Conservation (phyloP, 2,113 vertebrate species). For the Pygoscelis antarcticus region DNA sequence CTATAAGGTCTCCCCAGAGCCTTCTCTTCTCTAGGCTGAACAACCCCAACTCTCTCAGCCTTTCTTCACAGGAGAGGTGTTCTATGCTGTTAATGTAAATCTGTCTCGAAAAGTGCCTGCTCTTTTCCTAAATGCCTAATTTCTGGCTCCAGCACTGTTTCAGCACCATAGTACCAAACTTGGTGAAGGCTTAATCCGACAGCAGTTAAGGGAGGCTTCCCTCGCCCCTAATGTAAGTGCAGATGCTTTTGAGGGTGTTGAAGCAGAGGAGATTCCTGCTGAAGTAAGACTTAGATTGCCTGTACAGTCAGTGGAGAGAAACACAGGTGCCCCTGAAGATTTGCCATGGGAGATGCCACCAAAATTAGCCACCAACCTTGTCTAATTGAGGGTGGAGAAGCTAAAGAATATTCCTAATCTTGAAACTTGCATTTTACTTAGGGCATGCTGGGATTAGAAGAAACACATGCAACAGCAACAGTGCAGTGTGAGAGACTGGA, state of each 20-base stretch:
- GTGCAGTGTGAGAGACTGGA: not conserved
- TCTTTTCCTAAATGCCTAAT: not conserved
- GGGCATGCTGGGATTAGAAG: not conserved
- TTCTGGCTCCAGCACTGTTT: not conserved
- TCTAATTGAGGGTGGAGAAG: not conserved
- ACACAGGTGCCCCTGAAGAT: not conserved
- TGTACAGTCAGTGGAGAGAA: not conserved
- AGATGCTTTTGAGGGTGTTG: not conserved
- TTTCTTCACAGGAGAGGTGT: accelerated
- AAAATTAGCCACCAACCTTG: not conserved
- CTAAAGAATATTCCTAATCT: not conserved
- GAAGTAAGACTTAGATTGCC: not conserved
- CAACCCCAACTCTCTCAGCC: not conserved
- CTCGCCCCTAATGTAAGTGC: not conserved
- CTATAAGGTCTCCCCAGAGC: accelerated
- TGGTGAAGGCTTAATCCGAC: not conserved
- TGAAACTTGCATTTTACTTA: not conserved
- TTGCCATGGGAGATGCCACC: not conserved
- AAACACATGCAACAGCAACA: not conserved
- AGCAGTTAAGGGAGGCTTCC: not conserved
- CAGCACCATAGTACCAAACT: not conserved
- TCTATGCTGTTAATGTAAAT: not conserved
- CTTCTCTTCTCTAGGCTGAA: not conserved
- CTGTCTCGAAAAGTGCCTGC: not conserved
- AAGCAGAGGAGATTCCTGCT: not conserved